phyloP scores from a whole-genome alignment of 2,797 vertebrate genomes.

The Hemibagrus guttatus region DNA sequence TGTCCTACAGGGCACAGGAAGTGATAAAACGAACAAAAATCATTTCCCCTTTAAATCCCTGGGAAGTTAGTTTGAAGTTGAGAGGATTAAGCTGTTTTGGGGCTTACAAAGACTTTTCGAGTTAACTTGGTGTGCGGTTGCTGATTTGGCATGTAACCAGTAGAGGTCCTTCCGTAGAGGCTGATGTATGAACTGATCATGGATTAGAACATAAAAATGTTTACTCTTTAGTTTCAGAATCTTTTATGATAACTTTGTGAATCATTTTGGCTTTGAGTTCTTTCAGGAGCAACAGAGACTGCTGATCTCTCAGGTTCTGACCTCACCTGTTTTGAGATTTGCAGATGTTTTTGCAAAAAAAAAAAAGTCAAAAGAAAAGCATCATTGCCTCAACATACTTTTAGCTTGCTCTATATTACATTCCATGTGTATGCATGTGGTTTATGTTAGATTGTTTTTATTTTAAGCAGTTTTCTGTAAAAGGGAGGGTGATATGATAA shows the following conservation, averaged over 20 bases:
- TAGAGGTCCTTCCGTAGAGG: conserved; percentile 7
- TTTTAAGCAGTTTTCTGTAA: background rate
- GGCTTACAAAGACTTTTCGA: conserved; percentile 36
- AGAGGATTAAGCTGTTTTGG: conserved; percentile 48
- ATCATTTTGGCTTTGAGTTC: background rate
- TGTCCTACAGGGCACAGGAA: conserved; percentile 47
- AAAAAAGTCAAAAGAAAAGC: no score
- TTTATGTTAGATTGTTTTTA: background rate
- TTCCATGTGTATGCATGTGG: background rate
- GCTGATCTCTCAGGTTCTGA: background rate
- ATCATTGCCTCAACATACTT: background rate
- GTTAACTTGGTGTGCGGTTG: conserved; percentile 26
- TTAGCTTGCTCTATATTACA: background rate
- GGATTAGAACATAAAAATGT: background rate
- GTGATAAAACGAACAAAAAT: conserved; percentile 40
- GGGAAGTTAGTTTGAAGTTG: conserved; percentile 40
- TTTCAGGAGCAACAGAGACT: background rate
- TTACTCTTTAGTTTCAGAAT: background rate
- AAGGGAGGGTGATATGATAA: background rate
- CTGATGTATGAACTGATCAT: background rate
- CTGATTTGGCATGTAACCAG: background rate
- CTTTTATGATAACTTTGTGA: background rate
- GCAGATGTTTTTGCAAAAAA: background rate
- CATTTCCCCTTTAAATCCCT: conserved; percentile 37
- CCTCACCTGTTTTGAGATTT: no score